Base-by-base conservation (phyloP, 64 coral and sea anemone species). In the Montipora foliosa region DNA sequence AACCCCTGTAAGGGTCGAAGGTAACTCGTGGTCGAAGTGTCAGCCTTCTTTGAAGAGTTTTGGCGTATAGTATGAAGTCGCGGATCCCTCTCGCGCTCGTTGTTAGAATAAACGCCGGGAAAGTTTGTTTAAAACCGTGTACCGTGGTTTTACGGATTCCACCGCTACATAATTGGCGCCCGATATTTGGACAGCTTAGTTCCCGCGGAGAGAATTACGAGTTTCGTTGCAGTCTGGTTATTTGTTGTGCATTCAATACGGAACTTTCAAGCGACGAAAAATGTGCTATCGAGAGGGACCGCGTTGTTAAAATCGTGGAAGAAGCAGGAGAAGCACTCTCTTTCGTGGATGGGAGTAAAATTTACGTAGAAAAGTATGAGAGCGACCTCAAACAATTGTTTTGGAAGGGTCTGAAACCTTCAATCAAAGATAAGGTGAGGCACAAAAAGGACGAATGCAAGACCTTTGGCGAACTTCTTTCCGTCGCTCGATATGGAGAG, bases 391-490 rank as follows among this genome's bases (percentile, higher is more conserved):
- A 64, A 85, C 57, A 52, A 19, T 93, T 48, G 80, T 89, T 94
- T 51, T 94, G 85, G 92, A 22, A 81, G 52, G 92, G 92, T 14
- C 25, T 94, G 16, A 81, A 82, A 75, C 37, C 79, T 13, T 44
- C 47, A 24, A 24, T 24, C 22, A 24, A 24, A 24, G 22, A 9
- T 20, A 94, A 89, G 45, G 60, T 77, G 3, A 50, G 92, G 15
- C 92, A 94, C 68, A 79, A 82, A 48, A 94, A 89, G 4, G 87
- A 89, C 29, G 58, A 51, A 7, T 94, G 68, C 64, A 89, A 93
- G 57, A 80, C 92, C 0, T 93, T 93, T 53, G 83, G 19, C 45
- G 60, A 77, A 17, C 61, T 93, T 19, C 81, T 93, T 72, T 58
- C 58, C 46, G 83, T 57, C 64, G 85, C 83, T 14, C 20, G 74